A percentile compares a stretch with the other conserved stretches of the same genome.
Evolutionary conservation across 2,113 vertebrate species (phyloP).

Genomic region (Pao palembangensis): DNA sequence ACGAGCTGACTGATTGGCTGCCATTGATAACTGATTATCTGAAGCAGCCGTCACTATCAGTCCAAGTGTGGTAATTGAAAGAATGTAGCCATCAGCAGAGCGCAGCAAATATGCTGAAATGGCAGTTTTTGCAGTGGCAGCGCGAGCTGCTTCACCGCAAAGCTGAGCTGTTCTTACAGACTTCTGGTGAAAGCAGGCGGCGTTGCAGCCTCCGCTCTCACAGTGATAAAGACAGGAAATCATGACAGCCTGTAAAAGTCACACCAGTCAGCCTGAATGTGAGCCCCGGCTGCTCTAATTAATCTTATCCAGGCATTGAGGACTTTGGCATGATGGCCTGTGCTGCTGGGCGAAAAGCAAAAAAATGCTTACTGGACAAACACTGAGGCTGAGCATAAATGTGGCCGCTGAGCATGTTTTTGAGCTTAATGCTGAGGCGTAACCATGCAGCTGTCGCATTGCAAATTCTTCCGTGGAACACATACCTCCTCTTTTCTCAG

Average conservation of each 20-base stretch:
- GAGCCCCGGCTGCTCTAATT: slow-evolving; percentile 17
- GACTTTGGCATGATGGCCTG: slow-evolving; percentile 28
- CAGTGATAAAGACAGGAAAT: slow-evolving; percentile 6
- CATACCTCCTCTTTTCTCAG: not conserved
- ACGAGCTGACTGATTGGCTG: too few relatives aligned
- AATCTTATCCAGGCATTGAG: slow-evolving; percentile 20
- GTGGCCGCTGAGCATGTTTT: slow-evolving; percentile 26
- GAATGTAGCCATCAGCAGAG: not conserved
- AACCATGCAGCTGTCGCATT: slow-evolving; percentile 25
- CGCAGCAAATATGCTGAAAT: slow-evolving; percentile 9
- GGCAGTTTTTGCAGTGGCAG: slow-evolving; percentile 26
- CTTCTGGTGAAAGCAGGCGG: slow-evolving; percentile 12
- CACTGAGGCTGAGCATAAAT: slow-evolving; percentile 8
- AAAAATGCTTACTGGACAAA: slow-evolving; percentile 35
- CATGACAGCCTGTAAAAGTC: slow-evolving; percentile 9
- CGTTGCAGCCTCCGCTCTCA: not conserved
- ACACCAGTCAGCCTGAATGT: slow-evolving; percentile 19
- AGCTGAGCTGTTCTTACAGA: not conserved
- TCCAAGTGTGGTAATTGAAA: not conserved
- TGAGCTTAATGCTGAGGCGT: slow-evolving; percentile 11
- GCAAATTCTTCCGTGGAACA: slow-evolving; percentile 21
- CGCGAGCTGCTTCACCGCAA: slow-evolving; percentile 21
- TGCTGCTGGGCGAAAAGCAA: slow-evolving; percentile 9
- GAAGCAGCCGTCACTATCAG: not conserved
- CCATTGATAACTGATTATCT: too few relatives aligned